These are phyloP conservation scores for Silvanus unidentatus DNA, from an alignment of 2,888 invertebrate genomes.

Conservation along the genomic window DNA sequence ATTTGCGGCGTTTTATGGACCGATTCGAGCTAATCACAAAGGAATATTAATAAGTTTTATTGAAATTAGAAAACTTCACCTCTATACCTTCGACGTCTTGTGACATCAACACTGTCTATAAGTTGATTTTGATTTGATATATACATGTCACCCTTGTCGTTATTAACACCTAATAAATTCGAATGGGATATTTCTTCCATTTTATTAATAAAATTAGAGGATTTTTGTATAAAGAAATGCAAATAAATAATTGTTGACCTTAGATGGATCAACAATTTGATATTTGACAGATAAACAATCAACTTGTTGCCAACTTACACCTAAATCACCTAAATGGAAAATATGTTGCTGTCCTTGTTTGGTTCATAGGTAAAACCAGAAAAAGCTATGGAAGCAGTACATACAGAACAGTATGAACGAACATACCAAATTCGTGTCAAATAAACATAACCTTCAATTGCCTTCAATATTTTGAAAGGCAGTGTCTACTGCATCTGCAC, in stretches of 20 bases:
- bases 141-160: conserved; percentile 25
- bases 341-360: neutral
- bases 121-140: conserved; percentile 25
- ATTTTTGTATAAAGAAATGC: too few relatives aligned
- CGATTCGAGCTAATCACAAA: conserved; percentile 68
- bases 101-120: conserved; percentile 38
- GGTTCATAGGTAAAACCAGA: too few relatives aligned
- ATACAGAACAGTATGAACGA: too few relatives aligned
- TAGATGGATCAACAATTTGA: neutral
- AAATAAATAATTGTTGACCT: too few relatives aligned
- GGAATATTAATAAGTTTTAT: conserved; percentile 4
- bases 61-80: conserved; percentile 13
- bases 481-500: too few relatives aligned
- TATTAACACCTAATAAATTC: conserved; percentile 29
- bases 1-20: conserved; percentile 90
- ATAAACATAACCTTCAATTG: too few relatives aligned
- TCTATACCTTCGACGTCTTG: conserved; percentile 39
- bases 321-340: too few relatives aligned
- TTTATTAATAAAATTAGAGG: conserved; percentile 5
- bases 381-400: too few relatives aligned
- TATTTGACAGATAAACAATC: neutral
- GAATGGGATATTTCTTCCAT: conserved; percentile 31
- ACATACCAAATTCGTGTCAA: too few relatives aligned
- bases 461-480: too few relatives aligned
- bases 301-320: neutral